Conservation (phyloP, 1,140 invertebrate species). For the Proctacanthus coquilletti region DNA sequence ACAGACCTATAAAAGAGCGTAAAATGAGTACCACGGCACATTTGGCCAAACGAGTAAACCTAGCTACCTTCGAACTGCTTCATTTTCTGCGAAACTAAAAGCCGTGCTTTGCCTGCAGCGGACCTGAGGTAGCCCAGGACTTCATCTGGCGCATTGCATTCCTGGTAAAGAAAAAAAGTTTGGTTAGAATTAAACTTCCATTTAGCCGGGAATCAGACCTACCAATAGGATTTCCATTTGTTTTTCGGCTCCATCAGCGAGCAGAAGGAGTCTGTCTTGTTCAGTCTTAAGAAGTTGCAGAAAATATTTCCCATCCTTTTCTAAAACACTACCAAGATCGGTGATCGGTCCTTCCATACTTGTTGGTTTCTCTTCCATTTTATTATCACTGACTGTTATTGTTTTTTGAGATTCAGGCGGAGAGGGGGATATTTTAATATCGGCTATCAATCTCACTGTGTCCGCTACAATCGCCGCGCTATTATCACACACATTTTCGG, state of each 20-base stretch:
- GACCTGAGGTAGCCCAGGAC: constrained; percentile 67
- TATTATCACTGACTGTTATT: too few species aligned
- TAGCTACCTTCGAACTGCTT: constrained; percentile 73
- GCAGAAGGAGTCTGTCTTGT: constrained; percentile 45
- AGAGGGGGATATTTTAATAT: too few species aligned
- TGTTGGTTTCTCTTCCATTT: too few species aligned
- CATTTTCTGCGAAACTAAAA: constrained; percentile 83
- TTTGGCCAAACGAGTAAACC: not conserved
- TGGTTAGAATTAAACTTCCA: not conserved
- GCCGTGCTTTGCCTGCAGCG: constrained; percentile 77
- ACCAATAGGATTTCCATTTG: constrained; percentile 41
- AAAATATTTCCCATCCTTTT: constrained; percentile 70
- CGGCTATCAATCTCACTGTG: too few species aligned
- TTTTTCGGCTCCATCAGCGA: constrained; percentile 51
- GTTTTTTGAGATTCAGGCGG: too few species aligned
- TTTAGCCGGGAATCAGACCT: constrained; percentile 6
- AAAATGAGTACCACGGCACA: not conserved
- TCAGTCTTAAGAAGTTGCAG: constrained; percentile 54
- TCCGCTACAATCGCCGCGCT: too few species aligned
- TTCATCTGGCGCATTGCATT: constrained; percentile 50
- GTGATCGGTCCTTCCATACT: too few species aligned
- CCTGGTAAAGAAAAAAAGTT: constrained; percentile 9
- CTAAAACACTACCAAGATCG: too few species aligned
- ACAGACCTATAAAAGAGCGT: constrained; percentile 32
- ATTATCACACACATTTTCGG: too few species aligned